phyloP scores from a whole-genome alignment of 2,888 invertebrate genomes.

The Drosophila leonis region DNA sequence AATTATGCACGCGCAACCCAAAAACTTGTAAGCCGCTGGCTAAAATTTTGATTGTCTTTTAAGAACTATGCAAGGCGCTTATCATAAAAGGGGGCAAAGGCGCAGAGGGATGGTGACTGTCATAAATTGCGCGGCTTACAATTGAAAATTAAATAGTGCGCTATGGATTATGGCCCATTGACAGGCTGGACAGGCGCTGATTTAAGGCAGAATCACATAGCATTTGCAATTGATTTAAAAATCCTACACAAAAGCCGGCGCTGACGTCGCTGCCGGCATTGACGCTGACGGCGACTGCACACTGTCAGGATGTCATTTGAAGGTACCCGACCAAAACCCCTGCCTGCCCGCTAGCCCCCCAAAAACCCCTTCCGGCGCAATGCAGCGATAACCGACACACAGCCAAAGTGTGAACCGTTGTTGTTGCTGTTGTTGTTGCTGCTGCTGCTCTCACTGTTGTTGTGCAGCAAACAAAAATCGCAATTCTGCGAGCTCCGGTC shows the following conservation, averaged over 20 bases:
- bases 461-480: constrained; percentile 58
- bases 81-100: background rate
- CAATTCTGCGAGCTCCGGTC: constrained; percentile 44
- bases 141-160: constrained; percentile 77
- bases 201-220: constrained; percentile 73
- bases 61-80: constrained; percentile 46
- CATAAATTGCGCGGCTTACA: constrained; percentile 69
- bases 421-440: constrained; percentile 10
- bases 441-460: constrained; percentile 26
- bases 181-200: constrained; percentile 64
- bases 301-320: constrained; percentile 66
- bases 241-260: constrained; percentile 67
- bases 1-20: constrained; percentile 63
- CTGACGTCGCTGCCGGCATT: constrained; percentile 26
- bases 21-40: constrained; percentile 74
- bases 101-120: background rate
- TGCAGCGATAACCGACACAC: constrained; percentile 69
- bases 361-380: constrained; percentile 18
- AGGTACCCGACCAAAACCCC: constrained; percentile 33
- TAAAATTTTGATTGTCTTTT: constrained; percentile 78
- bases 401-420: constrained; percentile 68
- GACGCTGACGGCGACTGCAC: constrained; percentile 28
- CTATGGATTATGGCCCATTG: constrained; percentile 69
- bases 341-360: constrained; percentile 2
- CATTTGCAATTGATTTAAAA: constrained; percentile 77